Base-by-base conservation (phyloP, 1,140 invertebrate genomes). In the Penaeus vannamei region DNA sequence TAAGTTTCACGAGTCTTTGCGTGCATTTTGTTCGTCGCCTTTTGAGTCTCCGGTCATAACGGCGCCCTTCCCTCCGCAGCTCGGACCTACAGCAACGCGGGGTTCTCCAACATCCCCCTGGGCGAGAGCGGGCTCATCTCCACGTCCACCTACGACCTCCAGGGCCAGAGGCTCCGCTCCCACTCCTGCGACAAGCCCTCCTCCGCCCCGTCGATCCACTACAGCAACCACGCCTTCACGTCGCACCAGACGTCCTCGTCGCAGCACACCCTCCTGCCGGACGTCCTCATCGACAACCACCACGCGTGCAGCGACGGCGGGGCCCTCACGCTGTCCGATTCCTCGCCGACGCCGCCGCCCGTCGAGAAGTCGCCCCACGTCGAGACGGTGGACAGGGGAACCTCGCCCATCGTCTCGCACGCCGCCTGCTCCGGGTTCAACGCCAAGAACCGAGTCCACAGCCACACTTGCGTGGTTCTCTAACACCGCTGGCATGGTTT, bases 201-300 rank as follows among this genome's bases (percentile, higher is more conserved):
- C 59, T 26, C 60, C 29, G 53, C 32, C 1, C 42, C 83, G 22
- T 22, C 80, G 19, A 22, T 23, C 84, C 59, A 69, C 64, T 42
- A 42, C 66, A 10, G 84, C 53, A 42, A 61, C 83, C 69, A 59
- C 72, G 17, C 69, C 59, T 22, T 32, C 85, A n/a, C 53, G 36
- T 53, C 32, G 42, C 36, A 32, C 61, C 84, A 85, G 23, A 61
- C 20, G 29, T 60, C 46, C 81, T 10, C 46, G 19, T 36, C 32
- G 66, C 76, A 86, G 46, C 20, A 29, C n/a, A 61, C 76, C 20
- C 82, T 53, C 7, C 82, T 89, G 12, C 87, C 87, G 0, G 87
- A 89, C n/a, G 87, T 89, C 82, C 87, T 89, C 59, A 89, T 89
- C 23, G 87, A 89, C 82, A 84, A 89, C 87, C 87, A 89, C 87